A percentile compares a stretch with the other conserved stretches of the same genome.
These are phyloP conservation scores for Trochalopteron elliotii DNA, from an alignment of 2,113 vertebrate species.

Conservation along the genomic window DNA sequence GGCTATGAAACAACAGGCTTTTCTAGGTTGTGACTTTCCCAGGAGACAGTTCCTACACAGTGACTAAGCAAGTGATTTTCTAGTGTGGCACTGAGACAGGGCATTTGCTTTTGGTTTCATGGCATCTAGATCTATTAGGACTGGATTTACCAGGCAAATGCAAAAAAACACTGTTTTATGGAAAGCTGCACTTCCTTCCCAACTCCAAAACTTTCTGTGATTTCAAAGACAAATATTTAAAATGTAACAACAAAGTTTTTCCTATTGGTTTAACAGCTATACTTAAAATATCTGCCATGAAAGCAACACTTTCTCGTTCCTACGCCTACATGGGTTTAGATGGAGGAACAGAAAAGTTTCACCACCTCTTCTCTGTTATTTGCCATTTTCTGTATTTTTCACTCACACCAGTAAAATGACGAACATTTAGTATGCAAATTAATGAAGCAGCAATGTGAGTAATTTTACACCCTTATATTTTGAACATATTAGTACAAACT, in stretches of 20 bases:
- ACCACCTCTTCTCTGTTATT: not conserved
- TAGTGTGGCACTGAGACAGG: not conserved
- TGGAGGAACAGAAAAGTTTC: not conserved
- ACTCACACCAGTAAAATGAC: not conserved
- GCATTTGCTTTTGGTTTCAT: not conserved
- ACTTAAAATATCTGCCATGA: not conserved
- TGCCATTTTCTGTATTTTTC: not conserved
- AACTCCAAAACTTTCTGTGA: not conserved
- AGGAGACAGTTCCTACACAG: not conserved
- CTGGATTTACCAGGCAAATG: not conserved
- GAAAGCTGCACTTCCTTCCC: not conserved
- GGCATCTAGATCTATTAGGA: not conserved
- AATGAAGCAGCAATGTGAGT: not conserved
- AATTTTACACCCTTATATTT: constrained; percentile 3
- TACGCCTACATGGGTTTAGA: not conserved
- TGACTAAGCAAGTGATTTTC: not conserved
- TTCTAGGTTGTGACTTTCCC: not conserved
- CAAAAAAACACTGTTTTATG: not conserved
- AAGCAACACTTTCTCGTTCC: not conserved
- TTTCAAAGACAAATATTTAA: not conserved
- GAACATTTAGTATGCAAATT: not conserved
- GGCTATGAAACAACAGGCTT: not conserved
- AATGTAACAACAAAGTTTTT: not conserved
- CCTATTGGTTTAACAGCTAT: not conserved
- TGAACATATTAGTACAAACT: not conserved